Evolutionary conservation across 2,797 vertebrate species (phyloP), one percentile per base, ranked within the genome.

Genomic region (Sarcophilus harrisii): DNA sequence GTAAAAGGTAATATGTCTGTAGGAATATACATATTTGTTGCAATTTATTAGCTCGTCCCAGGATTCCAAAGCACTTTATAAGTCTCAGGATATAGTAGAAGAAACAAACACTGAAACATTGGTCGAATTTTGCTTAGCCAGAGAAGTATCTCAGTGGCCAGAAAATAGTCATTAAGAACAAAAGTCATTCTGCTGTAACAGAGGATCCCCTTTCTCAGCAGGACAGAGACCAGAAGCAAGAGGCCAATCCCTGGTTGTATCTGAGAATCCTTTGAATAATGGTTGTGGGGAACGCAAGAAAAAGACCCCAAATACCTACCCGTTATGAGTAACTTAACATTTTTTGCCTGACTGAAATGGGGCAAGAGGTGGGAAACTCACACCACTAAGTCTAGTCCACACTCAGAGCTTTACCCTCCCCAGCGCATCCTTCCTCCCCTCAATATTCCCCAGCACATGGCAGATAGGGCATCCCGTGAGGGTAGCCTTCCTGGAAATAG

Each of bases 401-500:
- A 3, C 24, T 16, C 92, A 57, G 2, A 30, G 27, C 21, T n/a
- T 55, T 14, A 13, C 2, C 52, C 11, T 30, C 49, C 66, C 60
- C 27, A 32, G 21, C 11, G 21, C 10, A 32, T 14, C 5, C 21
- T 45, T 27, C 38, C 3, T 60, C 52, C 59, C 59, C 5, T 45
- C 18, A 14, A 58, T 66, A 18, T 89, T 45, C 66, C 28, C n/a
- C n/a, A 57, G 0, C 89, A 27, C 5, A 28, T 55, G 32, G 55
- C 81, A 27, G 32, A 57, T 52, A 32, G 54, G 91, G 91, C 93
- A 27, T 18, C 54, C 38, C 73, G 55, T 55, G 92, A 3, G 30
- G 16, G 0, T 62, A 1, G 0, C 59, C 10, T 57, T 55, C 14
- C 30, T 14, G 0, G n/a, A n/a, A 4, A 2, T 8, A 2, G n/a